Evolutionary conservation across 2,797 vertebrate species (phyloP), one percentile per base, ranked within the genome.

Genomic region (Propithecus deckenii): DNA sequence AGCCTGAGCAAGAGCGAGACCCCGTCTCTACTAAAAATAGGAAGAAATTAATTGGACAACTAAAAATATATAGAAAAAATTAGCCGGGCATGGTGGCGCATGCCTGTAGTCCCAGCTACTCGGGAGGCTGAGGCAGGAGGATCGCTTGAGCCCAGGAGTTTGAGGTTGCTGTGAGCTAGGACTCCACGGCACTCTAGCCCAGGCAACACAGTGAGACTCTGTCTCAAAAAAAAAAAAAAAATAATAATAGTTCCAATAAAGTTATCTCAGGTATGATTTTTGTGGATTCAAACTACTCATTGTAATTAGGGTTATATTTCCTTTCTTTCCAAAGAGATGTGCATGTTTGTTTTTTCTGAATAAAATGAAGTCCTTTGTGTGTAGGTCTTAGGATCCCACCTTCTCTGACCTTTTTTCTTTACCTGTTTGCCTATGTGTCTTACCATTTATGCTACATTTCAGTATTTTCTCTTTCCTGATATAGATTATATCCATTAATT

Each of bases 381-480:
- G 11, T 86, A 20, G n/a, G 12, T 50, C 8, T 46, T 52, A n/a
- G 3, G 9, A 25, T 55, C 35, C 23, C 72, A 9, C 35, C 22
- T 55, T 78, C 18, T 48, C n/a, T 67, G 18, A 22, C 57, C 20
- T 57, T 81, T 75, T 74, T 91, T 61, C 5, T 41, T 88, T 93
- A 55, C n/a, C 32, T 75, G 48, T 97, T 94, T 83, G 30, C 18
- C 25, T 35, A 6, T 79, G 11, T 80, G 6, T 15, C 32, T 92
- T 93, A 72, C 1, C 30, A 38, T 87, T 88, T 69, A 48, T 69
- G 79, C 46, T 83, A 15, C 74, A 72, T 90, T 95, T 85, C 50
- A 80, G 32, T 85, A 35, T 74, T 96, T 97, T 88, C 50, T 97
- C 43, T 79, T 96, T 94, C 85, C 38, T 52, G 23, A 61, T 75